Evolutionary conservation across 64 coral and sea anemone genomes (phyloP).

Genomic region (Orbicella faveolata): DNA sequence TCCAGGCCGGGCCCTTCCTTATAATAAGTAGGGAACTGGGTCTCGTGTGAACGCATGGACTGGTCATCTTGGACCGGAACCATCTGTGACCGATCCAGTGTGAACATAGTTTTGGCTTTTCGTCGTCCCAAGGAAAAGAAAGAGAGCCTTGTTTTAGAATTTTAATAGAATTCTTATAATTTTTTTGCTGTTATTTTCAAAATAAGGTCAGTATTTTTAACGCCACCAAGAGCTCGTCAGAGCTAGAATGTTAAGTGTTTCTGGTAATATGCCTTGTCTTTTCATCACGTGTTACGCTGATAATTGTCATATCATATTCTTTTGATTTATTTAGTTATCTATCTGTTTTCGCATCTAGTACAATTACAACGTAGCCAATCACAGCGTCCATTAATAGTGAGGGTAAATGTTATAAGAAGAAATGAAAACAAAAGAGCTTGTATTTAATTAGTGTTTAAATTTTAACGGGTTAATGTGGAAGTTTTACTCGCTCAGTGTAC

Average conservation of each 20-base stretch:
- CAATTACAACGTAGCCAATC: not conserved
- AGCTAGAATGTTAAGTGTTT: too few species aligned
- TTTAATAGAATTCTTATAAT: not conserved
- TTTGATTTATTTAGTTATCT: not conserved
- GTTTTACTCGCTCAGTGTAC: not conserved
- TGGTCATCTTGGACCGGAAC: too few species aligned
- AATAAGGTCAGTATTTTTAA: not conserved
- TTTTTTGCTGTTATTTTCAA: not conserved
- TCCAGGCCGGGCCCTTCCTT: too few species aligned
- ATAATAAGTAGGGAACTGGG: too few species aligned
- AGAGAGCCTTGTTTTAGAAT: not conserved
- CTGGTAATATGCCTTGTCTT: not conserved
- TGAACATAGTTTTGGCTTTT: not conserved
- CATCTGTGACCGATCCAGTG: too few species aligned
- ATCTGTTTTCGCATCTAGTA: not conserved
- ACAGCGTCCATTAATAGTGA: not conserved
- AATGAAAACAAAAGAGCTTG: not conserved
- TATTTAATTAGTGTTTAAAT: slow-evolving; percentile 20
- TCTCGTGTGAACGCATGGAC: too few species aligned
- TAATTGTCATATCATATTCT: not conserved
- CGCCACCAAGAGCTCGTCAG: not conserved
- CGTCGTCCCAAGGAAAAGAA: not conserved
- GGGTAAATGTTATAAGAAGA: too few species aligned
- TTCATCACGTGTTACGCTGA: not conserved
- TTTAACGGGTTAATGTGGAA: not conserved